These are phyloP conservation scores for Drosophila baimaii DNA, from an alignment of 1,140 invertebrate genomes.

Conservation along the genomic window DNA sequence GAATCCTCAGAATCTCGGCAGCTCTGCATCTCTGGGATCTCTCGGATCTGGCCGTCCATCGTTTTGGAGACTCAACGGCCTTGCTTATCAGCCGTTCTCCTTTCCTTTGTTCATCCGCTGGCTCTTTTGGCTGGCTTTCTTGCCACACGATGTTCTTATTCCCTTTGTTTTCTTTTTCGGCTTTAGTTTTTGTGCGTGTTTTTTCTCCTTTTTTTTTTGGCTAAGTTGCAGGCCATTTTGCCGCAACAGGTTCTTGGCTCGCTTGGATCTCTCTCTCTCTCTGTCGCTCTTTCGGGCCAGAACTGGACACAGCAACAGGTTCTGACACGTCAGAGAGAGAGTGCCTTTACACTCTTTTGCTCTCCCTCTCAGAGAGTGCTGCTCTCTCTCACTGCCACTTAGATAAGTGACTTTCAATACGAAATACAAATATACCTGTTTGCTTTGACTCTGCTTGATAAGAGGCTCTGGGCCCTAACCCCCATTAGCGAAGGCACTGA, in stretches of 20 bases:
- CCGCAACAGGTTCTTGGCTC: constrained; percentile 78
- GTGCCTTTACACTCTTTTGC: constrained; percentile 13
- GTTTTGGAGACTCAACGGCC: constrained; percentile 54
- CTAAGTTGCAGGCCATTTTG: constrained; percentile 57
- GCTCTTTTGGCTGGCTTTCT: constrained; percentile 68
- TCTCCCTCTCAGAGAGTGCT: constrained; percentile 30
- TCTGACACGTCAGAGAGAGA: constrained; percentile 48
- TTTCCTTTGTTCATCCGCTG: constrained; percentile 74
- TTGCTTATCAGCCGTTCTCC: constrained; percentile 75
- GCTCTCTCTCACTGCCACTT: constrained; percentile 47
- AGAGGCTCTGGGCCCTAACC: constrained; percentile 55
- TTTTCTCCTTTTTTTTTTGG: constrained; percentile 33
- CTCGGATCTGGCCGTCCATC: constrained; percentile 9
- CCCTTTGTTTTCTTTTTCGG: constrained; percentile 49
- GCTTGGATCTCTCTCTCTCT: constrained; percentile 39
- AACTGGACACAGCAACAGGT: constrained; percentile 78
- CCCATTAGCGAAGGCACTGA: constrained; percentile 64
- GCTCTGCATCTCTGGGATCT: constrained; percentile 25
- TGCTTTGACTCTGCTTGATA: constrained; percentile 56
- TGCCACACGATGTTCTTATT: constrained; percentile 50
- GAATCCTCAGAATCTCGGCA: constrained; percentile 32
- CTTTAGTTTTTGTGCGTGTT: constrained; percentile 19
- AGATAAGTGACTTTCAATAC: constrained; percentile 76
- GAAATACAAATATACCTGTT: constrained; percentile 73
- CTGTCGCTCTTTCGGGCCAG: constrained; percentile 32